phyloP scores from a whole-genome alignment of 2,113 vertebrate genomes.

The Hylia prasina region DNA sequence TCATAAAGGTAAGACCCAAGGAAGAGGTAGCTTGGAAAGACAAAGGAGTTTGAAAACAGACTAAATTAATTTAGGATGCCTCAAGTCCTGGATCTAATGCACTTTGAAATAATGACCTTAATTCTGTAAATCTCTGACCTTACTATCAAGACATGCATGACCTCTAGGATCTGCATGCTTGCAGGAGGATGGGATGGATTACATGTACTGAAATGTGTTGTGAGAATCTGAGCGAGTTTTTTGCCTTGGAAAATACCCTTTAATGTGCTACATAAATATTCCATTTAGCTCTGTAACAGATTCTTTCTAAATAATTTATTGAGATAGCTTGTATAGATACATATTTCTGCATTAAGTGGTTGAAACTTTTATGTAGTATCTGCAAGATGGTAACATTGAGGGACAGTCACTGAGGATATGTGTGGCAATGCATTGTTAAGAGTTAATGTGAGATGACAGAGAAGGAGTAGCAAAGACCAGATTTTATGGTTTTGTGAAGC shows the following conservation, averaged over 20 bases:
- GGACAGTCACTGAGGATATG: background rate
- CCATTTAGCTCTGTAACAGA: background rate
- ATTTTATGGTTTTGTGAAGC: background rate
- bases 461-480: background rate
- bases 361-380: background rate
- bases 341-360: background rate
- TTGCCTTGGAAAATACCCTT: background rate
- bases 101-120: background rate
- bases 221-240: background rate
- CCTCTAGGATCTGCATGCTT: background rate
- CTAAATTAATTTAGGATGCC: background rate
- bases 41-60: background rate
- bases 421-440: background rate
- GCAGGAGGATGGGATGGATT: background rate
- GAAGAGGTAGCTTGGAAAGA: background rate
- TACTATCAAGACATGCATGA: background rate
- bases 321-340: background rate
- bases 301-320: background rate
- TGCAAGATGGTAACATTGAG: background rate
- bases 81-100: background rate
- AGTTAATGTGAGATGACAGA: background rate
- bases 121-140: background rate
- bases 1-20: slow-evolving; percentile 74
- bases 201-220: background rate
- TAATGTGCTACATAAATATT: background rate